Conservation (phyloP, 2,113 vertebrate species). For the Neomonachus schauinslandi region DNA sequence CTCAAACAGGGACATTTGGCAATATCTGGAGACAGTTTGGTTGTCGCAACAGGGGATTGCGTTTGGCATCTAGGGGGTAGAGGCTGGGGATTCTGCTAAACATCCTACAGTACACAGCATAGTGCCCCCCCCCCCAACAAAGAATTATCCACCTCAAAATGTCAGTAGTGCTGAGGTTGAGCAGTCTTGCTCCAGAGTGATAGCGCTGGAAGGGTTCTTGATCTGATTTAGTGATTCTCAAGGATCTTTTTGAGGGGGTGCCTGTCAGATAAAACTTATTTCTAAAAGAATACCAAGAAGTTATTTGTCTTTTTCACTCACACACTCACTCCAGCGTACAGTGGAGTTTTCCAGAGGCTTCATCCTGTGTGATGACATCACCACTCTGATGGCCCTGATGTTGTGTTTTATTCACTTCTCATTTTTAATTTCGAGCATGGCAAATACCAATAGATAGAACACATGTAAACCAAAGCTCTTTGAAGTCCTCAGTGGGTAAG, state of each 20-base stretch:
- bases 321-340: background rate
- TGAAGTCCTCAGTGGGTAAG: background rate
- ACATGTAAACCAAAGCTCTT: background rate
- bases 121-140: background rate
- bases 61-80: background rate
- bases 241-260: background rate
- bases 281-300: background rate
- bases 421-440: constrained; percentile 19
- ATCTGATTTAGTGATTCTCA: background rate
- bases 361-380: constrained; percentile 45
- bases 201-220: background rate
- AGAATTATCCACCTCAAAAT: background rate
- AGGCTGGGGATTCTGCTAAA: background rate
- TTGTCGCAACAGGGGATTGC: background rate
- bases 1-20: constrained; percentile 19
- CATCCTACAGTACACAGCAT: background rate
- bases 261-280: constrained; percentile 23
- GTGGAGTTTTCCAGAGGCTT: constrained; percentile 64
- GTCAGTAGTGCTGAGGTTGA: background rate
- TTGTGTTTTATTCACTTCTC: constrained; percentile 12
- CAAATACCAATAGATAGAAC: background rate
- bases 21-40: constrained; percentile 32
- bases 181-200: background rate
- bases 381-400: background rate
- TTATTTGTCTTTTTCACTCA: constrained; percentile 41